These are phyloP conservation scores for Margarornis squamiger DNA, from an alignment of 2,797 vertebrate genomes.

Conservation along the genomic window DNA sequence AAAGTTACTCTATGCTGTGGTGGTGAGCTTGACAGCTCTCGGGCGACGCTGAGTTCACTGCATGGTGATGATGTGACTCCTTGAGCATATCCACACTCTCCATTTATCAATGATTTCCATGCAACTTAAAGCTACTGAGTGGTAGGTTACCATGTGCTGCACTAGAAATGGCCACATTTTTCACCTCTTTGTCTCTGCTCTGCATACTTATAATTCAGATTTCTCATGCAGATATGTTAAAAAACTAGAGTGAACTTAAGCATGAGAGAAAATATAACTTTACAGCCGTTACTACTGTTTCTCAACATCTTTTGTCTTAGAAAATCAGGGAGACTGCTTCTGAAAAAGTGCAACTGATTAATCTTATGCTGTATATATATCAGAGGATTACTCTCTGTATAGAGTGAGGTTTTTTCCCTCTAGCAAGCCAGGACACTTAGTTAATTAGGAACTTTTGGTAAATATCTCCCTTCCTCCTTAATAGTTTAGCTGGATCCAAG, in stretches of 20 bases:
- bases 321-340: neutral
- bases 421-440: neutral
- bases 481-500: neutral
- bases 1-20: neutral
- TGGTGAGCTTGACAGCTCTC: neutral
- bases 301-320: neutral
- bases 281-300: neutral
- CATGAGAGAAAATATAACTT: neutral
- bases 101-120: neutral
- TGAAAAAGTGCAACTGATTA: neutral
- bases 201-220: neutral
- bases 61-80: accelerated
- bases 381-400: neutral
- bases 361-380: neutral
- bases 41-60: accelerated
- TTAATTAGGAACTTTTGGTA: constrained; percentile 9
- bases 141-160: neutral
- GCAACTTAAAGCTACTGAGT: neutral
- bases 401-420: neutral
- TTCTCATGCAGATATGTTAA: neutral
- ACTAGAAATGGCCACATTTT: neutral
- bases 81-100: neutral
- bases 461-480: neutral
- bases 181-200: neutral
- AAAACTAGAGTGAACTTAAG: neutral